Base-by-base conservation (phyloP, 2,888 invertebrate species). In the Harmothoe impar region DNA sequence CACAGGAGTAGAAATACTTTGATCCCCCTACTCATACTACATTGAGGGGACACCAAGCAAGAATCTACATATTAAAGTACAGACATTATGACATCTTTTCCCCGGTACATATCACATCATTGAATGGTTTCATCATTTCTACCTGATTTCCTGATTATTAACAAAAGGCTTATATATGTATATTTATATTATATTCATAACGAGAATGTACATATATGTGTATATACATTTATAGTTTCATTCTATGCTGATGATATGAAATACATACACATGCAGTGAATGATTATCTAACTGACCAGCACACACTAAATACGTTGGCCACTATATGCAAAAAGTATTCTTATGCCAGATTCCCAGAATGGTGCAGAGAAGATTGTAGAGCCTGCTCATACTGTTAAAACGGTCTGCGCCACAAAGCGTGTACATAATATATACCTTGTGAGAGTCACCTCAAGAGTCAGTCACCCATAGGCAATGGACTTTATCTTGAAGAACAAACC, bases 251-350 rank as follows among this genome's bases (percentile, higher is more conserved):
- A 86, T 86, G 86, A 86, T 86, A 86, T 86, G 86, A 56, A 29
- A 31, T 86, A 86, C 54, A 86, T 86, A 86, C 86, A 86, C 86
- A 86, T 86, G 86, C 56, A 52, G 52, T 56, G 54, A 86, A 86
- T 86, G 86, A 86, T 52, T 25, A 12, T 54, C 86, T 86, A 62
- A 81, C 72, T 72, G 72, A 81, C 81, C 43, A 81, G 43, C 35
- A 12, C 33, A 43, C 81, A 81, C 81, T 81, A 81, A 81, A 35
- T 81, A 81, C 81, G 1, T 35, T 81, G 43, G 81, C 81, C 81
- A 81, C 81, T 43, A 35, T 23, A 81, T 81, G 43, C 35, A 81
- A 81, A 43, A 35, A 10, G 25, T 29, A 29, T 29, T 15, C 1
- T 29, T 29, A 25, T 72, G 72, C 29, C 72, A 23, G 29, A 72